Evolutionary conservation across 1,140 invertebrate species (phyloP).

Genomic region (Calosoma granatense): DNA sequence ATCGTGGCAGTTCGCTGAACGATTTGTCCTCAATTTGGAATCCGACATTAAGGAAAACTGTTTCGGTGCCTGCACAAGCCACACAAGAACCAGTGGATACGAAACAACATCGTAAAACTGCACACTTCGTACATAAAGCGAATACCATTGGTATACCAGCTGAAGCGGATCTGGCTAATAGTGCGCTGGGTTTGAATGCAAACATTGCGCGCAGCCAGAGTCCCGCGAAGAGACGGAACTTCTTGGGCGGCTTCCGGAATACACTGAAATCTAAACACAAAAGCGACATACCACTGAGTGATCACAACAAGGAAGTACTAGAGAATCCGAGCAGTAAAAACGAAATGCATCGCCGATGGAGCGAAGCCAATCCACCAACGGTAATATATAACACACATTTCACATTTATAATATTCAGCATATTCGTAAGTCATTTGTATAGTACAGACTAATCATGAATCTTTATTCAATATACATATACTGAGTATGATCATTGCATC

Average conservation of each 20-base stretch:
- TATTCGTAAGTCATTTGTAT: too few relatives aligned
- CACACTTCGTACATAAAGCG: slow-evolving; percentile 39
- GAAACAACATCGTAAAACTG: slow-evolving; percentile 28
- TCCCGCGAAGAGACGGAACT: slow-evolving; percentile 17
- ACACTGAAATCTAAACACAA: slow-evolving; percentile 30
- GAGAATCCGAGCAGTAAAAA: slow-evolving; percentile 25
- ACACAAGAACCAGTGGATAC: slow-evolving; percentile 21
- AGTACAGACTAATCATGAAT: too few relatives aligned
- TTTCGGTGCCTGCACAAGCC: slow-evolving; percentile 28
- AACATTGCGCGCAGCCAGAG: slow-evolving; percentile 15
- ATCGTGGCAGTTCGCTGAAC: slow-evolving; percentile 24
- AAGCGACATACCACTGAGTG: slow-evolving; percentile 20
- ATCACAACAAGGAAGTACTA: slow-evolving; percentile 15
- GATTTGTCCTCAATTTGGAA: slow-evolving; percentile 22
- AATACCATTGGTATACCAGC: slow-evolving; percentile 47
- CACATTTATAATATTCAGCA: too few relatives aligned
- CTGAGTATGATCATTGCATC: too few relatives aligned
- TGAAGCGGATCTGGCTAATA: slow-evolving; percentile 26
- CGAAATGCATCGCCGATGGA: slow-evolving; percentile 29
- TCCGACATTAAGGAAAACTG: slow-evolving; percentile 26
- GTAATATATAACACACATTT: slow-evolving; percentile 20
- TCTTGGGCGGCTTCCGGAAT: slow-evolving; percentile 27
- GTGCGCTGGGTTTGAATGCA: slow-evolving; percentile 16
- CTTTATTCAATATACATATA: too few relatives aligned
- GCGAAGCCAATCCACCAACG: slow-evolving; percentile 28